A percentile compares a stretch with the other conserved stretches of the same genome.
Conservation (phyloP, 2,888 invertebrate genomes). For the Rhagium mordax region DNA sequence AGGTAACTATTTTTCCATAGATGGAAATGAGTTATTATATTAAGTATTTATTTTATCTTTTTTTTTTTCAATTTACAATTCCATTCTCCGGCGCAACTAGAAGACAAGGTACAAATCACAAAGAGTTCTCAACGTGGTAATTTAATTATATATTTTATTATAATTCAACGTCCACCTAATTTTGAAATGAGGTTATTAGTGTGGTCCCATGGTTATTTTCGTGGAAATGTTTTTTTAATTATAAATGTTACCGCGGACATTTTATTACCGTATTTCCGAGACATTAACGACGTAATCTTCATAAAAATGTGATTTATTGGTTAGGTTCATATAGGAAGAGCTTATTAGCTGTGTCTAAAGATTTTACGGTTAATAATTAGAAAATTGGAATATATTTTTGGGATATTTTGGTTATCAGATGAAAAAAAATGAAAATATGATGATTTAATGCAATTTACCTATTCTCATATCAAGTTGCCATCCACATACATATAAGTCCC, state of each 20-base stretch:
- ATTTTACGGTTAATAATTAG: background rate
- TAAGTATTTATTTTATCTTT: too few relatives aligned
- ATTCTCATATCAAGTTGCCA: too few relatives aligned
- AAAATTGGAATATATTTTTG: background rate
- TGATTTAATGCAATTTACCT: too few relatives aligned
- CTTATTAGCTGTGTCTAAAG: background rate
- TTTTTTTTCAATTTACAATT: too few relatives aligned
- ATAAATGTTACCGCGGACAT: background rate
- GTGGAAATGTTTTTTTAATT: background rate
- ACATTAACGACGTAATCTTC: background rate
- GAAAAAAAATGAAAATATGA: too few relatives aligned
- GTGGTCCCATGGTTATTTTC: background rate
- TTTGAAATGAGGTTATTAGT: background rate
- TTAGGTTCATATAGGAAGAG: background rate
- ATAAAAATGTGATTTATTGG: background rate
- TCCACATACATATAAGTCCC: too few relatives aligned
- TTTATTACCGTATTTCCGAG: background rate
- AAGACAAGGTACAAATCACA: too few relatives aligned
- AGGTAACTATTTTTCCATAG: too few relatives aligned
- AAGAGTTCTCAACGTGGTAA: background rate
- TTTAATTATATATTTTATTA: background rate
- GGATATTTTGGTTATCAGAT: too few relatives aligned
- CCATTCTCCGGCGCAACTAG: too few relatives aligned
- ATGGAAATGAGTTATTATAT: too few relatives aligned
- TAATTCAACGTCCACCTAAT: background rate